Evolutionary conservation across 1,140 invertebrate genomes (phyloP).

Genomic region (Orussus abietinus): DNA sequence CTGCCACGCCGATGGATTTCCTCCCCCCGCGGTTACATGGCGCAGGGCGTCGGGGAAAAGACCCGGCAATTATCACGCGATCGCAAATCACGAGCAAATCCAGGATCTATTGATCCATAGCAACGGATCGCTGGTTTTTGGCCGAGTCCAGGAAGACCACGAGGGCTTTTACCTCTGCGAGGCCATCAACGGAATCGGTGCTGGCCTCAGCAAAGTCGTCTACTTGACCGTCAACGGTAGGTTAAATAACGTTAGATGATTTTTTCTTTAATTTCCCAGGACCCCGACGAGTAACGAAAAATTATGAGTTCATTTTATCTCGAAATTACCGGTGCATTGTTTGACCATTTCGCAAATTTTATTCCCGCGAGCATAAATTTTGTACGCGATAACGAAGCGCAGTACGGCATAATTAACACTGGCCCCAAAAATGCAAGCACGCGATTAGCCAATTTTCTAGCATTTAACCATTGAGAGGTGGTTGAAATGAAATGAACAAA

Average conservation of each 20-base stretch:
- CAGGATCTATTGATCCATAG: constrained; percentile 65
- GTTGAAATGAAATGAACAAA: too few relatives aligned
- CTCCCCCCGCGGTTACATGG: constrained; percentile 84
- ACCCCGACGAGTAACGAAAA: not conserved
- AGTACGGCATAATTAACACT: too few relatives aligned
- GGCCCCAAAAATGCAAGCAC: too few relatives aligned
- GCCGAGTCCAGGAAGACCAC: constrained; percentile 75
- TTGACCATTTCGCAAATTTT: too few relatives aligned
- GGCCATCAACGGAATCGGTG: constrained; percentile 85
- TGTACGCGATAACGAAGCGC: too few relatives aligned
- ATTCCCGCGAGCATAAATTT: too few relatives aligned
- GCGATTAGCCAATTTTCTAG: not conserved
- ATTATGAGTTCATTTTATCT: too few relatives aligned
- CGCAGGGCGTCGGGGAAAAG: constrained; percentile 75
- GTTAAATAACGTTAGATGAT: too few relatives aligned
- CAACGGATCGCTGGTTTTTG: constrained; percentile 78
- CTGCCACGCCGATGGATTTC: constrained; percentile 89
- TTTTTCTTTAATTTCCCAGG: not conserved
- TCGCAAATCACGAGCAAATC: constrained; percentile 51
- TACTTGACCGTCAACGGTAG: constrained; percentile 83
- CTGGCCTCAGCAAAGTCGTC: constrained; percentile 82
- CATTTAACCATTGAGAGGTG: not conserved
- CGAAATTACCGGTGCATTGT: too few relatives aligned
- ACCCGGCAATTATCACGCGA: constrained; percentile 82
- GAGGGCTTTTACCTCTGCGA: constrained; percentile 91